Evolutionary conservation across 2,888 invertebrate genomes (phyloP), one percentile per base, ranked within the genome.

Genomic region (Luperina nickerlii): DNA sequence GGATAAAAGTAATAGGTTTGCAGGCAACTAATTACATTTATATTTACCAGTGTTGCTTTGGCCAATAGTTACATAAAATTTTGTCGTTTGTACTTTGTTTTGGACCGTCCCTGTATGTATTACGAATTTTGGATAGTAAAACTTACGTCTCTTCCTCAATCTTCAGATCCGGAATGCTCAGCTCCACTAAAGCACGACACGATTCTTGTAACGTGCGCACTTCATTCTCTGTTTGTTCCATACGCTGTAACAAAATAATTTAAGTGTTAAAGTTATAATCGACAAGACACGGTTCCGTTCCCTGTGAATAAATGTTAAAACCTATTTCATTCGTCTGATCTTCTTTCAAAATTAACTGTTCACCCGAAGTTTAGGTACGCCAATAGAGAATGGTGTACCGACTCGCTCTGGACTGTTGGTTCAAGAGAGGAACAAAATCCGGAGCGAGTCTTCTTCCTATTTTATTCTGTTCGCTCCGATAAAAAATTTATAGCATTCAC

Each of bases 171-270:
- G 96, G 96, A 86, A 96, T 95, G 91, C 91, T 96, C 85, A 94
- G 95, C 84, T 96, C 96, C 9, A 96, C 97, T 73, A 96, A 91
- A 82, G 97, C 97, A n/a, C 98, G 97, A 90, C 98, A 98, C 65
- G 98, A 97, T 89, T 97, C 97, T 94, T 98, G 98, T 82, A 98
- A 94, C 57, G 97, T 97, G 83, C 97, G 97, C 79, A 98, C 97
- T 93, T 98, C 98, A 80, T 97, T 97, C 92, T 98, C 98, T 15
- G 98, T 98, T 89, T 98, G 97, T 88, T 98, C 97, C 94, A 98
- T 97, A 86, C 98, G 97, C 97, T 97, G 94, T 8, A 93, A 95
- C 62, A 73, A 88, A 66, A 81, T 24, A 38, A 72, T 45, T 11
- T 6, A 42, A 5, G 5, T 1, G 7, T 27, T 75, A 24, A 32